Conservation (phyloP, 2,888 invertebrate species). For the Stenurella melanura region DNA sequence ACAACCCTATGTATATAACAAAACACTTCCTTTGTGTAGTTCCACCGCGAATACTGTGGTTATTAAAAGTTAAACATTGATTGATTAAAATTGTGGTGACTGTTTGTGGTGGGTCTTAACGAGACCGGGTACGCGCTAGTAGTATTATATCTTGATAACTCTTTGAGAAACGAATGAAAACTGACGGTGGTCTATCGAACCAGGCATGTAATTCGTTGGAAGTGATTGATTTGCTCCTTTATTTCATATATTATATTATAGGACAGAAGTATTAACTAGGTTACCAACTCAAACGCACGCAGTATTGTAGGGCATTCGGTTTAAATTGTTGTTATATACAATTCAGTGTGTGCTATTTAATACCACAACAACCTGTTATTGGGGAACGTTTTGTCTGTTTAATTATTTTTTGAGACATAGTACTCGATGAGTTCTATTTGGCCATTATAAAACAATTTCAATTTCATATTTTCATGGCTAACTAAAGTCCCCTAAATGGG, state of each 20-base stretch:
- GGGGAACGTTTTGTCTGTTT: too few species aligned
- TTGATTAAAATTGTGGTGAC: conserved; percentile 66
- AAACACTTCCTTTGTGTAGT: conserved; percentile 40
- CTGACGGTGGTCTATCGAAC: conserved; percentile 54
- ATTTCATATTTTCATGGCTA: too few species aligned
- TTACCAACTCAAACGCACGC: conserved; percentile 50
- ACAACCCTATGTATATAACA: conserved; percentile 39
- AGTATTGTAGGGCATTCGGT: conserved; percentile 19
- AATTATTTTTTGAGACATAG: too few species aligned
- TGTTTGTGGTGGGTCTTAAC: conserved; percentile 60
- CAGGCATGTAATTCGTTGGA: conserved; percentile 44
- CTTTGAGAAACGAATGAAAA: conserved; percentile 59
- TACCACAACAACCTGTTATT: too few species aligned
- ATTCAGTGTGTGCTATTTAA: too few species aligned
- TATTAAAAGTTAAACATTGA: conserved; percentile 63
- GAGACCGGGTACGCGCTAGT: conserved; percentile 15
- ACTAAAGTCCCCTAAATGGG: too few species aligned
- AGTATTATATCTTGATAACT: conserved; percentile 60
- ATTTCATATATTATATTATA: conserved; percentile 47
- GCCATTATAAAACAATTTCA: too few species aligned
- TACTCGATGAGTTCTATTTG: too few species aligned
- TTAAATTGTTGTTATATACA: neutral
- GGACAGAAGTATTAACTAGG: conserved; percentile 47
- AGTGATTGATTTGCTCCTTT: conserved; percentile 59
- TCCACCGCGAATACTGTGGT: conserved; percentile 55